phyloP scores from a whole-genome alignment of 2,113 vertebrate genomes.

The Apus apus region DNA sequence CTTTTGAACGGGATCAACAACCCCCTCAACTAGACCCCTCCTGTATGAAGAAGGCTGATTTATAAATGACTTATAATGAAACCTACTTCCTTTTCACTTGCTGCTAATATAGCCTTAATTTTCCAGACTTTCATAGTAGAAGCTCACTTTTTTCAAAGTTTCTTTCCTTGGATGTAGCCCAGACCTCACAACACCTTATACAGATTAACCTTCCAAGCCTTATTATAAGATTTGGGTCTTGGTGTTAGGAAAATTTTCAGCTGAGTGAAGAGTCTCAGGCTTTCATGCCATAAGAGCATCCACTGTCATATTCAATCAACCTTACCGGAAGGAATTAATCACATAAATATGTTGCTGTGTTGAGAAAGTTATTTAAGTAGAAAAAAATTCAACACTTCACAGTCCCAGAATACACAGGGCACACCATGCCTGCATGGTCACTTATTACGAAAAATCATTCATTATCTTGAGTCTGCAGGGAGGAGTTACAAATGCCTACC shows the following conservation, averaged over 20 bases:
- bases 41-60: not conserved
- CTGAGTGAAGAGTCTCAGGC: not conserved
- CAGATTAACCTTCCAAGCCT: not conserved
- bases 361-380: not conserved
- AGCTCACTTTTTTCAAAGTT: not conserved
- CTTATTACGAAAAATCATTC: not conserved
- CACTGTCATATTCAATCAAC: not conserved
- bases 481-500: not conserved
- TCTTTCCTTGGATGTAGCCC: not conserved
- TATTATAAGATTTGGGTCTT: not conserved
- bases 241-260: not conserved
- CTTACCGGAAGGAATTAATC: not conserved
- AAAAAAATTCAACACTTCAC: not conserved
- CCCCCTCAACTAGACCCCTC: not conserved
- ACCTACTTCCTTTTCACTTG: not conserved
- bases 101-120: not conserved
- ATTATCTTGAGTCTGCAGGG: not conserved
- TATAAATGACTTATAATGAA: not conserved
- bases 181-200: not conserved
- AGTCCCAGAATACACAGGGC: not conserved
- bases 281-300: not conserved
- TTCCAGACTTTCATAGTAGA: not conserved
- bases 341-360: not conserved
- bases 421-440: not conserved
- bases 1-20: not conserved